These are phyloP conservation scores for Archaeoteleia sp. DNA, from an alignment of 2,888 invertebrate genomes.

Conservation along the genomic window DNA sequence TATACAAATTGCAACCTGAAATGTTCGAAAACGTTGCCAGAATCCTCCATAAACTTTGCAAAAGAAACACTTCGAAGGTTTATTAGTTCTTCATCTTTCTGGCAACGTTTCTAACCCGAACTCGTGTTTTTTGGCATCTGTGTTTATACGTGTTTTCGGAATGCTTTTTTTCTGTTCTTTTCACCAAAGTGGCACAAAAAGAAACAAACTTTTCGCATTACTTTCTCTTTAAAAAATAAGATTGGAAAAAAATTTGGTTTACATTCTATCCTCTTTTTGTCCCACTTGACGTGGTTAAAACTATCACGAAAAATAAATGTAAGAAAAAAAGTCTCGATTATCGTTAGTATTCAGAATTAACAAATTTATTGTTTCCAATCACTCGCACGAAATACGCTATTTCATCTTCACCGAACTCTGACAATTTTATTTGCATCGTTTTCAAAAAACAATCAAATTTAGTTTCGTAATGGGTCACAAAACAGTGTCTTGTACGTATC, in stretches of 20 bases:
- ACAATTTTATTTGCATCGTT: too few relatives aligned
- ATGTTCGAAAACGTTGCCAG: neutral
- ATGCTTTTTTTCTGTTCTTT: conserved; percentile 1
- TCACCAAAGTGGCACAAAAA: neutral
- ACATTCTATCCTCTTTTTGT: too few relatives aligned
- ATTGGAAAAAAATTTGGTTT: too few relatives aligned
- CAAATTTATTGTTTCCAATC: conserved; percentile 46
- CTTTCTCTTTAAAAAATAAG: neutral
- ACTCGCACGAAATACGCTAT: conserved; percentile 45
- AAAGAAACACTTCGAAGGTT: too few relatives aligned
- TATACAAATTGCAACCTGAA: too few relatives aligned
- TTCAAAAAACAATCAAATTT: too few relatives aligned
- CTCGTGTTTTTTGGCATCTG: too few relatives aligned
- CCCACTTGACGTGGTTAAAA: too few relatives aligned
- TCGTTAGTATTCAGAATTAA: conserved; percentile 37
- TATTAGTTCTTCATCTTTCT: neutral
- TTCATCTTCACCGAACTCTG: conserved; percentile 48
- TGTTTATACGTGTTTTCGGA: neutral
- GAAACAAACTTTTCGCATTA: neutral
- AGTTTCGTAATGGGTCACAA: too few relatives aligned
- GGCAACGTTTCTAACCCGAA: neutral
- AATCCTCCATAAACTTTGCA: too few relatives aligned
- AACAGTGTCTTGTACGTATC: too few relatives aligned
- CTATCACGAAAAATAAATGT: conserved; percentile 16
- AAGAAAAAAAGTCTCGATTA: conserved; percentile 27